Base-by-base conservation (phyloP, 2,797 vertebrate species). In the Phataginus tetradactyla region DNA sequence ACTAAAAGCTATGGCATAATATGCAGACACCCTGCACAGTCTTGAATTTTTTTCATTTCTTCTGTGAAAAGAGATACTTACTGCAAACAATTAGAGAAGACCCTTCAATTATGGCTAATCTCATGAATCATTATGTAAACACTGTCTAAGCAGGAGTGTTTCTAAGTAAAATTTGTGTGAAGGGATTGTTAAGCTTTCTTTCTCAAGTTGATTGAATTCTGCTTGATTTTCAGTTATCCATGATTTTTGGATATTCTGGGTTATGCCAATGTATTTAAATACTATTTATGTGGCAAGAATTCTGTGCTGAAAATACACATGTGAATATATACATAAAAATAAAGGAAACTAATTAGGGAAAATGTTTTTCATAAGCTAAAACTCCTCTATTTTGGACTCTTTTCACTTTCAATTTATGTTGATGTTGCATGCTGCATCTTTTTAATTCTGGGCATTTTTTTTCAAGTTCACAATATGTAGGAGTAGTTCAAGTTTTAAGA, bases 211-310 rank as follows among this genome's bases (percentile, higher is more conserved):
- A 87, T 69, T 87, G 66, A 90, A 77, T 91, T 93, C 39, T 89
- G 39, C 29, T 94, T 93, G 53, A 85, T 95, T 93, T 94, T 77
- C n/a, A 83, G 9, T 90, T 94, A 59, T 72, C 25, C 13, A 13
- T 72, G 11, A 86, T 80, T 88, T 94, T 95, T 10, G 11, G 23
- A 51, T 79, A 87, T 49, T 92, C 9, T 92, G 69, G 69, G 9
- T 74, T 89, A 45, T 64, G 37, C 17, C 55, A 69, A 20, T 80
- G 21, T 81, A 77, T 53, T 93, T n/a, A 93, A 80, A 68, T 92
- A 87, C 86, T 59, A 69, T 63, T 96, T 91, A 79, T 77, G 25
- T 61, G 32, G 21, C 21, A 93, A 78, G 53, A 95, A 71, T 69
- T 89, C 13, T 89, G 37, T 90, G 49, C 42, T 88, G 32, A 57